phyloP scores from a whole-genome alignment of 1,140 invertebrate genomes.

The Danaus melanippus region DNA sequence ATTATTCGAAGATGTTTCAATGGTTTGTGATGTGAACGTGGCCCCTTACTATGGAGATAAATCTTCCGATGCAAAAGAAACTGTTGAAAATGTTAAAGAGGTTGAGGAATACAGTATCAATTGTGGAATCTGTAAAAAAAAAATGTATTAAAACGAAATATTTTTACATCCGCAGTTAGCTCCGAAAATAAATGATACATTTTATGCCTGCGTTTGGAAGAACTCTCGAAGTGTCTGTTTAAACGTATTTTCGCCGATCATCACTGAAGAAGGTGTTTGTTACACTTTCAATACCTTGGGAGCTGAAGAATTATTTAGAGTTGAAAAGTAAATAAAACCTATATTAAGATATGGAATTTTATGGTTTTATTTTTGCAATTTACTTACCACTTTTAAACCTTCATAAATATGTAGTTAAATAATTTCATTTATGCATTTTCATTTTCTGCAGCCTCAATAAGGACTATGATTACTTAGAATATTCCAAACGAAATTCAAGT shows the following conservation, averaged over 20 bases:
- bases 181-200: constrained; percentile 72
- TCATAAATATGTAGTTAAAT: too few species aligned
- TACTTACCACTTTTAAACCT: neutral
- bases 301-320: constrained; percentile 36
- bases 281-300: constrained; percentile 80
- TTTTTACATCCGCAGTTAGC: constrained; percentile 23
- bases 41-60: constrained; percentile 38
- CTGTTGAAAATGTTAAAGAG: constrained; percentile 65
- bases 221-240: constrained; percentile 66
- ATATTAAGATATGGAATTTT: neutral
- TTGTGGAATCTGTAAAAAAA: too few species aligned
- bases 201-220: constrained; percentile 73
- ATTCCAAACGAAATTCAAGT: neutral
- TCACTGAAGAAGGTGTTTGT: constrained; percentile 81
- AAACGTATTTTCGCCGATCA: constrained; percentile 74
- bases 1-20: constrained; percentile 63
- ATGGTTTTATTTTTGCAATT: neutral
- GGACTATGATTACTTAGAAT: neutral
- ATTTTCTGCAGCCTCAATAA: constrained; percentile 17
- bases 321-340: constrained; percentile 4
- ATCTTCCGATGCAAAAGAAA: constrained; percentile 48
- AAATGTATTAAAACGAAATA: neutral
- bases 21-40: constrained; percentile 73
- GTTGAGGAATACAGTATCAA: constrained; percentile 24
- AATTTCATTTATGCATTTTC: too few species aligned